A percentile compares a stretch with the other conserved stretches of the same genome.
These are phyloP conservation scores for Adrianichthys oophorus DNA, from an alignment of 2,797 vertebrate genomes.

Conservation along the genomic window DNA sequence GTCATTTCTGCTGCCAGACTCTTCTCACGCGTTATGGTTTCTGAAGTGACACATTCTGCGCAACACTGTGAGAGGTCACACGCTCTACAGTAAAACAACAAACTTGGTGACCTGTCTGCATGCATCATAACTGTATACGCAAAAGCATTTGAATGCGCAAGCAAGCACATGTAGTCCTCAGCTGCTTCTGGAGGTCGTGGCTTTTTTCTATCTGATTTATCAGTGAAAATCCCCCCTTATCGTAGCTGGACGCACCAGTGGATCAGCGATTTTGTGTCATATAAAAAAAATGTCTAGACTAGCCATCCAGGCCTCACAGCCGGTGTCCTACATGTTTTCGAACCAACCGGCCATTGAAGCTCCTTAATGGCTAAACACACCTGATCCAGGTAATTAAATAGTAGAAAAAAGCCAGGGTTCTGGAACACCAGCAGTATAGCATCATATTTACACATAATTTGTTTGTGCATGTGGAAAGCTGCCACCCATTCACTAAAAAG, in stretches of 20 bases:
- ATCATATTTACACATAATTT: conserved; percentile 9
- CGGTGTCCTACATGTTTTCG: too few species aligned
- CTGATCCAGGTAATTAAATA: too few species aligned
- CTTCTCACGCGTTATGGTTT: conserved; percentile 30
- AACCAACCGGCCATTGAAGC: too few species aligned
- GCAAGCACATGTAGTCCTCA: conserved; percentile 1
- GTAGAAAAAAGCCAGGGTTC: too few species aligned
- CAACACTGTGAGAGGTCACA: conserved; percentile 31
- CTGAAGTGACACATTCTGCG: conserved; percentile 50
- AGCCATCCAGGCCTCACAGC: neutral
- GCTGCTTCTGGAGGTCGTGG: conserved; percentile 21
- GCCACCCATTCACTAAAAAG: conserved; percentile 41
- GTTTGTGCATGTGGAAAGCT: conserved; percentile 32
- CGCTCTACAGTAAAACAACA: conserved; percentile 14
- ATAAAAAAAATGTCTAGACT: conserved; percentile 37
- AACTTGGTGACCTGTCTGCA: conserved; percentile 25
- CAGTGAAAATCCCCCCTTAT: conserved; percentile 43
- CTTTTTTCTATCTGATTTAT: conserved; percentile 11
- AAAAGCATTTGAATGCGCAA: conserved; percentile 1
- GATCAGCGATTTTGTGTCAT: conserved; percentile 31
- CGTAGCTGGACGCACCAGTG: conserved; percentile 20
- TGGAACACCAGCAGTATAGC: too few species aligned
- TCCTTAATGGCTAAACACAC: too few species aligned
- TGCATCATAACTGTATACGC: conserved; percentile 10
- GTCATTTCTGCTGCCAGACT: conserved; percentile 32